Evolutionary conservation across 2,888 invertebrate species (phyloP).

Genomic region (Deroplatys truncata): DNA sequence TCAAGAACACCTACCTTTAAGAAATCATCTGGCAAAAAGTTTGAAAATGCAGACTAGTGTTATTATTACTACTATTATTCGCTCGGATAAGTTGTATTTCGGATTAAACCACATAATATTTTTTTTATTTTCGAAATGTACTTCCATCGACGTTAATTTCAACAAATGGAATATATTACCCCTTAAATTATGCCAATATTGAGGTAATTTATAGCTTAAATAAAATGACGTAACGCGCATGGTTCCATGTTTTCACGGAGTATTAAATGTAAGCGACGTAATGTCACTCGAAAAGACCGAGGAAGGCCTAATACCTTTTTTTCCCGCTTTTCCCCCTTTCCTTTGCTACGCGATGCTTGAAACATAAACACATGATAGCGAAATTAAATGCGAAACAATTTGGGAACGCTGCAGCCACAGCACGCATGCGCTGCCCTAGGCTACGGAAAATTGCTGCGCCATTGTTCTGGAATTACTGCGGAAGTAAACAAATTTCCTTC

Average conservation of each 20-base stretch:
- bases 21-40: too few relatives aligned
- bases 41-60: too few relatives aligned
- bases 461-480: slow-evolving; percentile 27
- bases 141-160: too few relatives aligned
- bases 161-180: too few relatives aligned
- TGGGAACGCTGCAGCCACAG: not conserved
- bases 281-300: not conserved
- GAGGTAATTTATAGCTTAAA: too few relatives aligned
- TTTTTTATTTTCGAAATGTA: too few relatives aligned
- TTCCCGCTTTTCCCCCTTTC: not conserved
- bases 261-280: not conserved
- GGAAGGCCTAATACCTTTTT: not conserved
- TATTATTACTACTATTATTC: too few relatives aligned
- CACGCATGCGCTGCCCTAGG: not conserved
- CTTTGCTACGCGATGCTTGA: not conserved
- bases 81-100: too few relatives aligned
- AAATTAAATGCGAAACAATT: not conserved
- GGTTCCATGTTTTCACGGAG: not conserved
- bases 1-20: too few relatives aligned
- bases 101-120: too few relatives aligned
- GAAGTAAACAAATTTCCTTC: slow-evolving; percentile 27
- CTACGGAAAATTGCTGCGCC: not conserved
- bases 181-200: too few relatives aligned
- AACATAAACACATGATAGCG: not conserved
- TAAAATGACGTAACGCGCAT: not conserved